Conservation (phyloP, 1,140 invertebrate species). For the Danaus plexippus region DNA sequence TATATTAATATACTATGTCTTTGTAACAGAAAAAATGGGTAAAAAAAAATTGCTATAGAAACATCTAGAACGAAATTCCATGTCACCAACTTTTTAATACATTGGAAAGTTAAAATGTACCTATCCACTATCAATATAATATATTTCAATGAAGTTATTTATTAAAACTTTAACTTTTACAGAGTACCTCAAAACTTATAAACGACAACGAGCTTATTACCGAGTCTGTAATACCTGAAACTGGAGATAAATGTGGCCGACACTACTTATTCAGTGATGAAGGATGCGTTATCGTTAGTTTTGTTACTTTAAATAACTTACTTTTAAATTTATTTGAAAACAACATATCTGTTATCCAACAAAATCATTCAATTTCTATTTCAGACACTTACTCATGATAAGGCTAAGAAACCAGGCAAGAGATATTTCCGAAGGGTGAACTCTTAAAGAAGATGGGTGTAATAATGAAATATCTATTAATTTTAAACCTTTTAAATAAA, state of each 20-base stretch:
- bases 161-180: slow-evolving; percentile 22
- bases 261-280: slow-evolving; percentile 73
- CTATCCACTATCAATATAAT: no score
- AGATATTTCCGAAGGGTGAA: slow-evolving; percentile 50
- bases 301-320: slow-evolving; percentile 2
- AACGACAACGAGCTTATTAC: slow-evolving; percentile 71
- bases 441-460: slow-evolving; percentile 13
- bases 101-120: no score
- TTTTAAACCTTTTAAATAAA: no score
- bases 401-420: slow-evolving; percentile 49
- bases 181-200: slow-evolving; percentile 71
- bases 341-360: not conserved
- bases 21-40: no score
- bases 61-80: no score
- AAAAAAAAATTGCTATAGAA: no score
- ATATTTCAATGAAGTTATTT: no score
- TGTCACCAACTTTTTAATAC: no score
- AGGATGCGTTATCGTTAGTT: slow-evolving; percentile 73
- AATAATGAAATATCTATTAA: no score
- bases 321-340: slow-evolving; percentile 10
- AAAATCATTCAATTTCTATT: slow-evolving; percentile 23
- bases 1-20: no score
- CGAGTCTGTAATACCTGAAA: slow-evolving; percentile 65
- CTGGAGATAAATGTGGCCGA: slow-evolving; percentile 64
- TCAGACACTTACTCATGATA: slow-evolving; percentile 60